phyloP scores from a whole-genome alignment of 2,797 vertebrate species.

The Rhinoraja longicauda region DNA sequence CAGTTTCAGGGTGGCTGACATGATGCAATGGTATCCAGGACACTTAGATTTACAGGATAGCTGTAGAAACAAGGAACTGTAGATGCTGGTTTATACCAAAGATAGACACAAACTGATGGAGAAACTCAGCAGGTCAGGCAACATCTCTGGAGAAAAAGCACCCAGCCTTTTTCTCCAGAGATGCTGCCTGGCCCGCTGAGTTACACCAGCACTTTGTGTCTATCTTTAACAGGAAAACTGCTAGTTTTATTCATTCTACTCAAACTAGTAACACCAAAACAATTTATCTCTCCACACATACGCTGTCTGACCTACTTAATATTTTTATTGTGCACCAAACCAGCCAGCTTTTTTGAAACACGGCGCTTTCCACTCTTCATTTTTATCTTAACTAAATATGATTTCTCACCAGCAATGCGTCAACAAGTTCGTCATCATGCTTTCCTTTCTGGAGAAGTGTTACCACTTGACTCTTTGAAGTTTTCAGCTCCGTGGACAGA shows the following conservation, averaged over 20 bases:
- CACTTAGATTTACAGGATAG: no score
- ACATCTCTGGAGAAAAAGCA: no score
- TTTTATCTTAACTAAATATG: background rate
- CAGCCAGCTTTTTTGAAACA: background rate
- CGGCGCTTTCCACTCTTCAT: background rate
- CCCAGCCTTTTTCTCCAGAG: no score
- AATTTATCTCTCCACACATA: background rate
- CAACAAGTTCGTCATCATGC: conserved; percentile 79
- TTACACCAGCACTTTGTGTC: no score
- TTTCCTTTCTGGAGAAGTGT: conserved; percentile 78
- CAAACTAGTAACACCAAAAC: background rate
- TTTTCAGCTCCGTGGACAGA: conserved; percentile 70
- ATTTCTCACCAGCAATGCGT: conserved; percentile 71
- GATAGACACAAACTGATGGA: no score
- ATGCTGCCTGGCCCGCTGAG: no score
- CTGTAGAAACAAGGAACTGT: no score
- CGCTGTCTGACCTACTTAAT: no score
- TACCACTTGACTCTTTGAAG: conserved; percentile 67
- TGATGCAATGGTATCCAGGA: background rate
- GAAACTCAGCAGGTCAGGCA: no score
- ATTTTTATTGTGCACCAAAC: no score
- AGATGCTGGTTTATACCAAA: no score
- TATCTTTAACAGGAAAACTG: background rate
- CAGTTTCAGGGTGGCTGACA: background rate
- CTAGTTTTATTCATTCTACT: background rate